These are phyloP conservation scores for Xylota sylvarum DNA, from an alignment of 2,888 invertebrate genomes.

Conservation along the genomic window DNA sequence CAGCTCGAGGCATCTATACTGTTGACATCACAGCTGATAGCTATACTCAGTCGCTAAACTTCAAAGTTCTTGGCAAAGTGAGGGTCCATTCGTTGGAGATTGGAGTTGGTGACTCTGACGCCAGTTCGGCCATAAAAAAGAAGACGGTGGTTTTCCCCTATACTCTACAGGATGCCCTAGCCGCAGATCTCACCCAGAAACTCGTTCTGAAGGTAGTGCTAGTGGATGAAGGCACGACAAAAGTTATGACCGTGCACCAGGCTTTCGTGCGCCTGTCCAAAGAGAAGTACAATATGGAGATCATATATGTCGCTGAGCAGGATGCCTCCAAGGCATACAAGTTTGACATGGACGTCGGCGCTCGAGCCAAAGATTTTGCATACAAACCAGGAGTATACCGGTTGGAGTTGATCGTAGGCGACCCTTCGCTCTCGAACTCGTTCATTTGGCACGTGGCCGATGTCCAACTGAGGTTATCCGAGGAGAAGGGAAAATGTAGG, in stretches of 20 bases:
- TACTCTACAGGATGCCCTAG: slow-evolving; percentile 89
- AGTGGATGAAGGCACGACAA: slow-evolving; percentile 89
- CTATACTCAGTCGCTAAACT: slow-evolving; percentile 87
- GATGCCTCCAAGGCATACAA: slow-evolving; percentile 92
- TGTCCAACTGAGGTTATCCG: slow-evolving; percentile 90
- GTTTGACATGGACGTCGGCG: slow-evolving; percentile 95
- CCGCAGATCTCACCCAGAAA: slow-evolving; percentile 96
- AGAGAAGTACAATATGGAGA: slow-evolving; percentile 90
- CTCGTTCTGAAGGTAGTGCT: slow-evolving; percentile 92
- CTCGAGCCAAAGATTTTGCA: slow-evolving; percentile 92
- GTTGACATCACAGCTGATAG: slow-evolving; percentile 90
- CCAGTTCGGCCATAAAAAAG: slow-evolving; percentile 92
- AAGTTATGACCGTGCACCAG: slow-evolving; percentile 92
- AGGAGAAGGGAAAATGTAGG: slow-evolving; percentile 83
- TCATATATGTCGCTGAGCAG: slow-evolving; percentile 96
- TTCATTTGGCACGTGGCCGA: slow-evolving; percentile 94
- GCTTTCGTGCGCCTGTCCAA: slow-evolving; percentile 93
- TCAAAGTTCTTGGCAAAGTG: slow-evolving; percentile 92
- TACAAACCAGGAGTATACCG: slow-evolving; percentile 91
- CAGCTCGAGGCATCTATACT: slow-evolving; percentile 94
- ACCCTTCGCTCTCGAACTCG: slow-evolving; percentile 95
- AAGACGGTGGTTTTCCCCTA: slow-evolving; percentile 90
- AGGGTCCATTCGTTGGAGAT: slow-evolving; percentile 92
- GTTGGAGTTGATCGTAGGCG: slow-evolving; percentile 95
- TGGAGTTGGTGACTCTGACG: slow-evolving; percentile 95